Percentiles rank a stretch among this genome's conserved stretches.
phyloP scores from a whole-genome alignment of 2,113 vertebrate genomes.

The Panthera tigris region DNA sequence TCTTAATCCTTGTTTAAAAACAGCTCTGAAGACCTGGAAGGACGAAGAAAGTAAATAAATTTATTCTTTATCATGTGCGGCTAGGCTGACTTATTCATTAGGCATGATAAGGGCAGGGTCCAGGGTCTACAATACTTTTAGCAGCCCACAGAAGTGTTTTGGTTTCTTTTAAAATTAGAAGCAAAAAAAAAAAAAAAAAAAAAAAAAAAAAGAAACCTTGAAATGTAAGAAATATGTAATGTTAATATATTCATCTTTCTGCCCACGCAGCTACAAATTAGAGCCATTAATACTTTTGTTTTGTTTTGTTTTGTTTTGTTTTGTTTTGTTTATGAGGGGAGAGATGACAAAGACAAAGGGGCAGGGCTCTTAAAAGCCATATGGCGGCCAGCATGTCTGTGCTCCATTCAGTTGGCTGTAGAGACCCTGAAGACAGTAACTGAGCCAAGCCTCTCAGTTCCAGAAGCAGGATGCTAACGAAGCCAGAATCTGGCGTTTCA shows the following conservation, averaged over 20 bases:
- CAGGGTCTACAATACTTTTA: background rate
- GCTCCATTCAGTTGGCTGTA: background rate
- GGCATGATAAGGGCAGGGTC: no score
- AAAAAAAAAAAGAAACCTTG: background rate
- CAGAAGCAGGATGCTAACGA: background rate
- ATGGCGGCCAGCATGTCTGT: background rate
- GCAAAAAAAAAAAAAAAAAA: background rate
- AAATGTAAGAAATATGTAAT: background rate
- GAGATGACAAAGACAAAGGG: background rate
- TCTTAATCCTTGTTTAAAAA: background rate
- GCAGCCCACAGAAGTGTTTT: background rate
- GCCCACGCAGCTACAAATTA: background rate
- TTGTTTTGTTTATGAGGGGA: background rate
- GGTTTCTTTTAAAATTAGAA: conserved; percentile 26
- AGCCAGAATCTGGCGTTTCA: background rate
- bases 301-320: no score
- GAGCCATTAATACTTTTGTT: background rate
- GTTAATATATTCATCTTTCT: background rate
- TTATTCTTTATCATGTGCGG: background rate
- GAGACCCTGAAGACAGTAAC: background rate
- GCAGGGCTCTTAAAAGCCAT: background rate
- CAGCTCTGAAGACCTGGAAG: background rate
- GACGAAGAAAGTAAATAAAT: background rate
- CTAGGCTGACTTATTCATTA: background rate
- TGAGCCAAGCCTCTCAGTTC: background rate